Base-by-base conservation (phyloP, 2,797 vertebrate genomes). In the Heteromormyrus szaboi region DNA sequence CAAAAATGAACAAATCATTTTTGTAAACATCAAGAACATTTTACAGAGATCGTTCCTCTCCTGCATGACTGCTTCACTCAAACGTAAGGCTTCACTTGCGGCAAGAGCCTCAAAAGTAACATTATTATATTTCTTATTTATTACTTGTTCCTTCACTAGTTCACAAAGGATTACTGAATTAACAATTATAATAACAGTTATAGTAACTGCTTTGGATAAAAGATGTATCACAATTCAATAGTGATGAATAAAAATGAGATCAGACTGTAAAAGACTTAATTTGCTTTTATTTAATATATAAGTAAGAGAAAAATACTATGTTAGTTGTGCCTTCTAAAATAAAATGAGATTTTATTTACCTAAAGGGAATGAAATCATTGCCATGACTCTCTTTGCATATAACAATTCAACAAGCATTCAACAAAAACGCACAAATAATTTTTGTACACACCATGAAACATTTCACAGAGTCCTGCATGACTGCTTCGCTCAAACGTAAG, bases 401-500 rank as follows among this genome's bases (percentile, higher is more conserved):
- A 33, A 33, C 37, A 72, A 37, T 14, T 11, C 37, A 37, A 76
- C 3, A 76, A 41, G 68, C 37, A 17, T 79, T 79, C 72, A 79
- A 44, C 17, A 79, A n/a, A 44, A 19, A 44, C 0, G 2, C n/a
- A 79, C 37, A 19, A 44, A 44, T 44, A 12, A 79, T 41, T 76
- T 76, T 19, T 76, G 68, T 76, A 33, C 12, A 25, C 68, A 41
- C 37, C 72, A 41, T n/a, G 17, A 79, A 79, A 79, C 33, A 44
- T 79, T 79, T 79, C 72, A 44, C 72, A 79, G 72, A 44, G 72
- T 79, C 53, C 65, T 51, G 37, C 19, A 53, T 72, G 72, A 59
- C 54, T 87, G 54, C 79, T 51, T 84, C 88, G 41, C 29, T 76
- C 72, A 89, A 19, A 76, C 85, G 7, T 62, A 29, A 87, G 33